These are phyloP conservation scores for Pseudochaenichthys georgianus DNA, from an alignment of 2,797 vertebrate genomes.

Conservation along the genomic window DNA sequence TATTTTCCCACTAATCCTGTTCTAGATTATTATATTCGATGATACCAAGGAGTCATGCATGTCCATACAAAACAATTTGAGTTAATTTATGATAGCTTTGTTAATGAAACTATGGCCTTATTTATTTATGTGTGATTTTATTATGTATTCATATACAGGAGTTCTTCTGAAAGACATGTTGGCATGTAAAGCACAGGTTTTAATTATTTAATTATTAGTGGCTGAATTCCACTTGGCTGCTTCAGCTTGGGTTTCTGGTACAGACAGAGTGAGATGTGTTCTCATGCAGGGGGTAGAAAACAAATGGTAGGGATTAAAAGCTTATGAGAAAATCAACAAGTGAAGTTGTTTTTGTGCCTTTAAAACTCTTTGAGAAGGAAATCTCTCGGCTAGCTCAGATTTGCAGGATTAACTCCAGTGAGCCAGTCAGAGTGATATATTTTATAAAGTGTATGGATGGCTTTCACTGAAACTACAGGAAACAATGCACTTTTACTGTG, in stretches of 20 bases:
- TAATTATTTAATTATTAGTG: neutral
- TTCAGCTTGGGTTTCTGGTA: neutral
- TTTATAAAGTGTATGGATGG: too few relatives aligned
- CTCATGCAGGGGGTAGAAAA: too few relatives aligned
- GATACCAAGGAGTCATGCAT: too few relatives aligned
- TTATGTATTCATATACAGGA: neutral
- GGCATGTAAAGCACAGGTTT: neutral
- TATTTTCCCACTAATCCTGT: neutral
- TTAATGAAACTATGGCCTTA: neutral
- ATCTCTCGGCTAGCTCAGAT: neutral
- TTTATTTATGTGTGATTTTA: neutral
- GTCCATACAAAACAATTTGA: neutral
- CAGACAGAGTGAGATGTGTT: too few relatives aligned
- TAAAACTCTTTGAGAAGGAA: neutral
- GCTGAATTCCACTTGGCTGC: neutral
- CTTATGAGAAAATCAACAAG: neutral
- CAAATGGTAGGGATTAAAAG: too few relatives aligned
- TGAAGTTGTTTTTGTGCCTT: neutral
- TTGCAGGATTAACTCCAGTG: too few relatives aligned
- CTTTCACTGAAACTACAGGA: neutral
- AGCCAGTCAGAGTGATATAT: too few relatives aligned
- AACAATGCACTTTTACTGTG: neutral
- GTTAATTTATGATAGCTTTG: neutral
- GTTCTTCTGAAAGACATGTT: neutral
- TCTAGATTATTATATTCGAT: neutral